Percentiles rank a stretch among this genome's conserved stretches.
Evolutionary conservation across 2,797 vertebrate species (phyloP).

Genomic region (Emys orbicularis): DNA sequence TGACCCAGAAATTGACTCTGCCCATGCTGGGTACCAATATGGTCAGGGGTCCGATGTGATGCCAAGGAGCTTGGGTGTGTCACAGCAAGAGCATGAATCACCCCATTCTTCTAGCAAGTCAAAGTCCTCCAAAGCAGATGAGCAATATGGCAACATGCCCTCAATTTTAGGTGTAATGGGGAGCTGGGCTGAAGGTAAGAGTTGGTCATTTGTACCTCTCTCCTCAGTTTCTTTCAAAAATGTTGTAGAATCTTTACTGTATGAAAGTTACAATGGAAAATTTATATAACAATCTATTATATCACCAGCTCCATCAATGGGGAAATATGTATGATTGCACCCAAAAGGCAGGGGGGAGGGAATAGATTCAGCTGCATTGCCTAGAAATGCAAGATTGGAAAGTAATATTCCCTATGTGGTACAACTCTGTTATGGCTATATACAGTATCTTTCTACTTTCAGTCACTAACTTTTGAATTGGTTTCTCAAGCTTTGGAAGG

Average conservation of each 20-base stretch:
- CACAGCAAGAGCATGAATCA: slow-evolving; percentile 46
- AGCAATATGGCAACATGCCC: slow-evolving; percentile 86
- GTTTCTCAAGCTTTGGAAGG: neutral
- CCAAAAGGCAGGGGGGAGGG: neutral
- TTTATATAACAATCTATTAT: neutral
- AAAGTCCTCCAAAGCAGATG: slow-evolving; percentile 87
- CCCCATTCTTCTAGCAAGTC: slow-evolving; percentile 69
- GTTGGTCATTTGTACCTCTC: neutral
- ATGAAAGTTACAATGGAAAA: neutral
- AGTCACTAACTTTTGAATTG: neutral
- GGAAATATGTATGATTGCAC: fast-evolving
- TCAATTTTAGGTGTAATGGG: slow-evolving; percentile 87
- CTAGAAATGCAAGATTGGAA: neutral
- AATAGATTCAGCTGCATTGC: fast-evolving
- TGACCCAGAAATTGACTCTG: slow-evolving; percentile 66
- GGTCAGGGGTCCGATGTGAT: slow-evolving; percentile 74
- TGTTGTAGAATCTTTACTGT: neutral
- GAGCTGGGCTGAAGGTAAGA: slow-evolving; percentile 89
- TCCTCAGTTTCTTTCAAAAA: neutral
- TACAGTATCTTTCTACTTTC: neutral
- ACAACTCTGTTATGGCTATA: no score
- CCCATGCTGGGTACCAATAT: slow-evolving; percentile 66
- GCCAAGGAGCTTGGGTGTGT: slow-evolving; percentile 71
- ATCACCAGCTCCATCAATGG: neutral
- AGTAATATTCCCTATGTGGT: neutral